Evolutionary conservation across 2,797 vertebrate genomes (phyloP), one percentile per base, ranked within the genome.

Genomic region (Oryzias sinensis): DNA sequence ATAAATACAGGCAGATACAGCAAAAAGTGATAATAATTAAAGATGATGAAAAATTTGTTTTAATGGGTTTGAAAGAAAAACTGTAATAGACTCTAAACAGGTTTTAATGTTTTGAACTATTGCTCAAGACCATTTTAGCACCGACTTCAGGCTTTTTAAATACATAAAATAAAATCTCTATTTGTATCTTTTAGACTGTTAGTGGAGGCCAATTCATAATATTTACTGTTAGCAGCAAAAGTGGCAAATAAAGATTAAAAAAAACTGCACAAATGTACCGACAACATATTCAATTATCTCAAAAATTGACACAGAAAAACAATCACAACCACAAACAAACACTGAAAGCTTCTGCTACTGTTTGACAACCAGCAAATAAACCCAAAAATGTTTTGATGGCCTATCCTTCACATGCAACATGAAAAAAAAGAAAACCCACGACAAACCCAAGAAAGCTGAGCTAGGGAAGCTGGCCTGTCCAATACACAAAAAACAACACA

Each of bases 401-500:
- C 72, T 75, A 46, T 40, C 77, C 29, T 49, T 56, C 13, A 68
- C 81, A 85, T 87, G 81, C 86, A 86, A 7, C 70, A 59, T 68
- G 18, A 3, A 69, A 53, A 37, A 11, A 51, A 52, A 61, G 48
- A 52, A 49, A 2, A 20, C 49, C 37, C 4, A 49, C 46, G 49
- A 60, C 72, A 69, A 20, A 53, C 9, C 33, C 33, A 37, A 37
- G 33, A 37, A 37, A 37, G 33, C 33, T 60, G 80, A 84, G 71
- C 74, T 81, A 81, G 65, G 69, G 70, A 84, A 84, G 42, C 74
- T 87, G 55, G 67, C 59, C 69, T 79, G 65, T 57, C 63, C 37
- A 54, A 4, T 77, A 68, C 52, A 46, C 25, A 27, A 64, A 70
- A 53, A 58, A 16, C 17, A 18, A 8, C n/a, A 45, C 13, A 46